Conservation (phyloP, 2,113 vertebrate genomes). For the Polypterus senegalus region DNA sequence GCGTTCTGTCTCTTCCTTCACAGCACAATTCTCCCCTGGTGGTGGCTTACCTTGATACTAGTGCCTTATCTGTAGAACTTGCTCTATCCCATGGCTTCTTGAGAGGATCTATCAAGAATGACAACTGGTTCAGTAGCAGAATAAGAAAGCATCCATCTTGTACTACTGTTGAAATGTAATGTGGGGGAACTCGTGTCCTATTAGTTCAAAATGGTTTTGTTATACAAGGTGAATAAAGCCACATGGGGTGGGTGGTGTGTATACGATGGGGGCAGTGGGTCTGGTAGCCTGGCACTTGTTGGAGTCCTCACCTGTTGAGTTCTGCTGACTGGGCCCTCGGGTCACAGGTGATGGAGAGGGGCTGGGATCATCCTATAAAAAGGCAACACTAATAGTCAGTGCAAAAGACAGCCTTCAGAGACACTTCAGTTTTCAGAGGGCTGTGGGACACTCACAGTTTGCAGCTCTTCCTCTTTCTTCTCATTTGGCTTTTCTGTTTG, state of each 20-base stretch:
- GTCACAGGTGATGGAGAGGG: slow-evolving; percentile 67
- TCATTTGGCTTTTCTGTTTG: slow-evolving; percentile 89
- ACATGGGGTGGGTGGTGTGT: too few relatives aligned
- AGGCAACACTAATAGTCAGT: not conserved
- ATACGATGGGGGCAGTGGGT: too few relatives aligned
- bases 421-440: too few relatives aligned
- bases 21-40: not conserved
- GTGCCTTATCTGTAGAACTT: slow-evolving; percentile 85
- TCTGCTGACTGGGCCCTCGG: slow-evolving; percentile 66
- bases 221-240: too few relatives aligned
- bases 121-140: too few relatives aligned
- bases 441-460: slow-evolving; percentile 63
- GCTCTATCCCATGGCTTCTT: slow-evolving; percentile 96
- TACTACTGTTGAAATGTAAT: too few relatives aligned
- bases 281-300: slow-evolving; percentile 3
- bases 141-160: too few relatives aligned
- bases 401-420: not conserved
- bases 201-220: too few relatives aligned
- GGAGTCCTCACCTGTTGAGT: slow-evolving; percentile 59
- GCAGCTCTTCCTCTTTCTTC: slow-evolving; percentile 77
- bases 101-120: slow-evolving; percentile 58
- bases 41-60: slow-evolving; percentile 75
- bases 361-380: slow-evolving; percentile 73
- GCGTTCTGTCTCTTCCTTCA: too few relatives aligned
- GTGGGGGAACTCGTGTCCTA: too few relatives aligned